Base-by-base conservation (phyloP, 2,113 vertebrate species). In the Atrichornis clamosus region DNA sequence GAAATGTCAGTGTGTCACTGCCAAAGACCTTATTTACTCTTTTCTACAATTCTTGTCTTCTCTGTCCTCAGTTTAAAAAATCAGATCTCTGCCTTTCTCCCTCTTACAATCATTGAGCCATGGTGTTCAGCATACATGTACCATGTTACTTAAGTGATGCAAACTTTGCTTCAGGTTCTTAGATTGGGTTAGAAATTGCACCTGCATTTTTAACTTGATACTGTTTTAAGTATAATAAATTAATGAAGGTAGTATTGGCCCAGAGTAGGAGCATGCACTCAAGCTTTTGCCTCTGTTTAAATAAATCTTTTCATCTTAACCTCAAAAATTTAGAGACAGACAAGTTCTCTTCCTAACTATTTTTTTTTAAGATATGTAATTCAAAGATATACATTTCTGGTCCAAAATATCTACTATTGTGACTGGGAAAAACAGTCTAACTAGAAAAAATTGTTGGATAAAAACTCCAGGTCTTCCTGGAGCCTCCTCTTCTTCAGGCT, bases 111-210 rank as follows among this genome's bases (percentile, higher is more conserved):
- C 23, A 30, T 1, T 5, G 16, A 65, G 7, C 32, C 56, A 39
- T 1, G 0, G 28, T 22, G 23, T n/a, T 69, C 10, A 42, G 27
- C 21, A 28, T 10, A 46, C 15, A 10, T 3, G 3, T 33, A 62
- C 19, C 33, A 15, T 0, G 0, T 13, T 53, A 41, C 19, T 52
- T 44, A 67, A 74, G 6, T 15, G 46, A 33, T 10, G 32, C 3
- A 81, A 58, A 20, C 24, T 83, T 33, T 62, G 13, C 26, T 64
- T 84, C 35, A 69, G 10, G n/a, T 44, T 47, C 52, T 85, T 73
- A 53, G 2, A 12, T 1, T 32, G 28, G 8, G 20, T 73, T 20
- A 85, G 17, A 84, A 79, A 55, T 56, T 41, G 5, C 4, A 64
- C 23, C 49, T 37, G 1, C 7, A 70, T 77, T 46, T 59, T 74